Base-by-base conservation (phyloP, 2,888 invertebrate genomes). In the Camponotus fellah region DNA sequence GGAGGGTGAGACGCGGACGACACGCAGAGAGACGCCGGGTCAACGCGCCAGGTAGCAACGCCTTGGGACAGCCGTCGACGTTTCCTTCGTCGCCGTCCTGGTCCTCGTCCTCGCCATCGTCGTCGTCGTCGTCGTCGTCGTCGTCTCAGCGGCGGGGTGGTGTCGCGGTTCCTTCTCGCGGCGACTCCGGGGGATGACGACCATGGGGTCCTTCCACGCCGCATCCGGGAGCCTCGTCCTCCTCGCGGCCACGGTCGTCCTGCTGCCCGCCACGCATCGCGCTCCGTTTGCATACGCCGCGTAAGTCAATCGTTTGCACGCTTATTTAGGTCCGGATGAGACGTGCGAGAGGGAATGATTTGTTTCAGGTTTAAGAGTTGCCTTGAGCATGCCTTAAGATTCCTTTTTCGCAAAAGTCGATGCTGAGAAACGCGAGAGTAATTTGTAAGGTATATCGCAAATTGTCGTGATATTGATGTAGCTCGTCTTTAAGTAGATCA, bases 231-330 rank as follows among this genome's bases (percentile, higher is more conserved):
- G 95, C 95, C 95, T 95, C 91, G 94, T 93, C 86, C 93, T 95
- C 91, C 93, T 95, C 86, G 93, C 93, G 90, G 94, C 94, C 82
- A 93, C 92, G 90, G 95, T 96, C 93, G 95, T 96, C 92, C 95
- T 96, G 91, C 95, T 96, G 92, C 96, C 96, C 92, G 95, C 96
- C 93, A 95, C 95, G 90, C 95, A 96, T 94, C 96, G 96, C 94
- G 92, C 94, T 86, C 94, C 95, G 87, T 94, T 95, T 92, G 95
- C 94, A 89, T 93, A 95, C 83, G 96, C 96, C 94, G 96, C 96
- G 96, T 96, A 94, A 96, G 96, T 96, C 95, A 37, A 68, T n/a
- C 56, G 40, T 64, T 85, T 75, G 10, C 37, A 26, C 9, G 21
- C 34, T 26, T 21, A 26, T 12, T 49, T 46, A 58, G 12, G 32